Evolutionary conservation across 2,797 vertebrate genomes (phyloP), one percentile per base, ranked within the genome.

Genomic region (Lepilemur ruficaudatus): DNA sequence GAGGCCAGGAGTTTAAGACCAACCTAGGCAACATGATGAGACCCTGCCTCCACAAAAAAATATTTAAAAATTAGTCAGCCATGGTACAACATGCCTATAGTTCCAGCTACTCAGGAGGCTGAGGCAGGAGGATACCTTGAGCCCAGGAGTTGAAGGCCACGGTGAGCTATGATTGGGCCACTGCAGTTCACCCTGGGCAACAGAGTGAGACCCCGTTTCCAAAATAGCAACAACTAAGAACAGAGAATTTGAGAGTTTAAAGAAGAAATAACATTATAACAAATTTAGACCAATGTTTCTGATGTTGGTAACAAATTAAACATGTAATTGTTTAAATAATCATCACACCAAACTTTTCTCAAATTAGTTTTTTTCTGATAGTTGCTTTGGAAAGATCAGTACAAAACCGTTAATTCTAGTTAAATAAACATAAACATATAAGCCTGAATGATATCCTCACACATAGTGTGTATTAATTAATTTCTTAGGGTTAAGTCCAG

Each of bases 381-480:
- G 20, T 55, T 78, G 30, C 61, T 95, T 81, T 92, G 30, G 59
- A 84, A 93, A 89, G 32, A 73, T 30, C 41, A 90, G 10, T n/a
- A 91, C 17, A 67, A 94, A 87, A 52, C 4, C 90, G 63, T 91
- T n/a, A 88, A 82, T n/a, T 93, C 32, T 91, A 32, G 18, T 50
- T 86, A 83, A 78, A 92, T 79, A 93, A 63, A 90, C 92, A 75
- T 38, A 79, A 38, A 86, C 43, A 95, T 9, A 88, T 18, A 41
- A 91, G 28, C 50, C 89, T 80, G n/a, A 13, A 75, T 65, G 28
- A 65, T 41, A 55, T 52, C 80, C 32, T 83, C 7, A 67, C 2
- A 43, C 17, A 65, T 7, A 41, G 8, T n/a, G n/a, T n/a, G 10
- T 5, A 46, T 59, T 48, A 32, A 55, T 78, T 35, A 46, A 75